A percentile compares a stretch with the other conserved stretches of the same genome.
Conservation (phyloP, 2,888 invertebrate genomes). For the Amaurobius ferox region DNA sequence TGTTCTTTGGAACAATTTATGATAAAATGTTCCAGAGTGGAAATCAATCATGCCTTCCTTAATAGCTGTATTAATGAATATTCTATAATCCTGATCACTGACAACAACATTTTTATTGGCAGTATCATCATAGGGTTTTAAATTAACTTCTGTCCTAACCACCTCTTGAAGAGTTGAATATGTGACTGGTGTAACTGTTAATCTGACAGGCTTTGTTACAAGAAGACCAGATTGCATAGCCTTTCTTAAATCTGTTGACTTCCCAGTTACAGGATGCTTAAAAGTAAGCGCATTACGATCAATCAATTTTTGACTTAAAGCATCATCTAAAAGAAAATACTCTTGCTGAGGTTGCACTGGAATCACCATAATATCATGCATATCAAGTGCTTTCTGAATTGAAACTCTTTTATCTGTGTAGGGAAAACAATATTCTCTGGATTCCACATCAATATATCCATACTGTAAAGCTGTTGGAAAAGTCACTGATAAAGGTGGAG, state of each 20-base stretch:
- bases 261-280: conserved; percentile 84
- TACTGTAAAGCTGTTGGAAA: conserved; percentile 78
- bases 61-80: conserved; percentile 75
- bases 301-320: conserved; percentile 84
- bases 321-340: conserved; percentile 84
- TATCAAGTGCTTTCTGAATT: conserved; percentile 76
- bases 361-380: conserved; percentile 64
- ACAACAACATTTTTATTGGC: not conserved
- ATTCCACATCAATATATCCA: conserved; percentile 78
- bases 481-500: conserved; percentile 76
- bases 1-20: conserved; percentile 78
- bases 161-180: conserved; percentile 17
- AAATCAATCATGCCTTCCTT: conserved; percentile 84
- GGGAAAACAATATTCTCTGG: conserved; percentile 78
- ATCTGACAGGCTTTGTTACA: conserved; percentile 79
- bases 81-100: not conserved
- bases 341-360: conserved; percentile 83
- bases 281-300: conserved; percentile 76
- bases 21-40: conserved; percentile 76
- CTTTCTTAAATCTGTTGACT: conserved; percentile 84
- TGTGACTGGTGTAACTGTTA: conserved; percentile 18
- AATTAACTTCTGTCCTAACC: not conserved
- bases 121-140: not conserved
- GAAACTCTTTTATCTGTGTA: conserved; percentile 77
- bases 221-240: conserved; percentile 87